A percentile compares a stretch with the other conserved stretches of the same genome.
These are phyloP conservation scores for Avahi laniger DNA, from an alignment of 2,797 vertebrate species.

Conservation along the genomic window DNA sequence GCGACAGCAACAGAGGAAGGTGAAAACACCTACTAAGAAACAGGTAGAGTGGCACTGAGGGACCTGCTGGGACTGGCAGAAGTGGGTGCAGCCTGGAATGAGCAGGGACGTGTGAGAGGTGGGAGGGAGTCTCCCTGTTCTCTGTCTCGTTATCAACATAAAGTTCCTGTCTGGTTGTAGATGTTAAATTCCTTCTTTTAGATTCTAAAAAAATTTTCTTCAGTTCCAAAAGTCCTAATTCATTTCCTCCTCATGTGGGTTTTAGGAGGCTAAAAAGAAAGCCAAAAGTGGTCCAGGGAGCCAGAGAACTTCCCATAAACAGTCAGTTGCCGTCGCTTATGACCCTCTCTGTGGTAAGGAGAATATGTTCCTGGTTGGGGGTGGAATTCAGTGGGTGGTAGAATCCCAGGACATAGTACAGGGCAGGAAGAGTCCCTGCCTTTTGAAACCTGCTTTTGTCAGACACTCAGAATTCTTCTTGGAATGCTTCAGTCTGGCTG, in stretches of 20 bases:
- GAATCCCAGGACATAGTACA: background rate
- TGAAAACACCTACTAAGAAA: background rate
- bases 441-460: background rate
- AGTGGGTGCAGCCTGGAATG: background rate
- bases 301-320: accelerated
- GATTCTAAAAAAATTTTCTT: constrained; percentile 22
- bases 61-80: background rate
- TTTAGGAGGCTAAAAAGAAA: constrained; percentile 62
- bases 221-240: constrained; percentile 32
- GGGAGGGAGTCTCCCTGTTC: background rate
- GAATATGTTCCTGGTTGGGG: background rate
- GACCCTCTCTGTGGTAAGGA: background rate
- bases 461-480: background rate
- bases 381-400: background rate
- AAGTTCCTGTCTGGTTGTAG: background rate
- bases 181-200: background rate
- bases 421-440: background rate
- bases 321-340: background rate
- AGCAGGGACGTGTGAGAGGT: background rate
- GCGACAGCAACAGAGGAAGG: background rate
- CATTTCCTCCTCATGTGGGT: constrained; percentile 19
- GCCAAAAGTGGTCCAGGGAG: background rate
- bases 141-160: background rate
- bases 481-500: background rate
- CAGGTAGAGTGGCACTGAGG: constrained; percentile 14